Evolutionary conservation across 2,888 invertebrate genomes (phyloP).

Genomic region (Drosophila buzzatii): DNA sequence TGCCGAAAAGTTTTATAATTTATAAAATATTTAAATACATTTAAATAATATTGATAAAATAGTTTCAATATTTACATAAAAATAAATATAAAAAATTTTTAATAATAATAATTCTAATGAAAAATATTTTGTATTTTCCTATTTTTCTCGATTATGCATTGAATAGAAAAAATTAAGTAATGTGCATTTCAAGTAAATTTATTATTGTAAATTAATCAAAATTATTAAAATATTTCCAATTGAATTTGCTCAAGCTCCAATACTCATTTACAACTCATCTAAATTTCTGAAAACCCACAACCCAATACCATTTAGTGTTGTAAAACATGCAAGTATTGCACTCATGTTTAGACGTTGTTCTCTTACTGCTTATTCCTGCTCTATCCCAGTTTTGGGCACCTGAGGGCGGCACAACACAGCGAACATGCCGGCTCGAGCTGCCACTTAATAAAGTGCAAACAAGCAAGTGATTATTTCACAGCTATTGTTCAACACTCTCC

Average conservation of each 20-base stretch:
- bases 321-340: not conserved
- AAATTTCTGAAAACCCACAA: not conserved
- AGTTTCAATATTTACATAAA: not conserved
- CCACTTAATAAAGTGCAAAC: slow-evolving; percentile 77
- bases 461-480: slow-evolving; percentile 79
- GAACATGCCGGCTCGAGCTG: slow-evolving; percentile 25
- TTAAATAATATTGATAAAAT: too few relatives aligned
- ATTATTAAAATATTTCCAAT: too few relatives aligned
- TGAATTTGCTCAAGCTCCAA: not conserved
- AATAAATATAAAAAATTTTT: not conserved
- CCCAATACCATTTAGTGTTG: slow-evolving; percentile 2
- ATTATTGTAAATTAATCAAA: too few relatives aligned
- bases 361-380: not conserved
- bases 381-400: not conserved
- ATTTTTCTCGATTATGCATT: too few relatives aligned
- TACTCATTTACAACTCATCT: not conserved
- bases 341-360: not conserved
- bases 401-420: slow-evolving; percentile 16
- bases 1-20: slow-evolving; percentile 52
- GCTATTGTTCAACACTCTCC: slow-evolving; percentile 66
- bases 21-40: not conserved
- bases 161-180: too few relatives aligned
- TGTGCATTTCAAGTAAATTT: too few relatives aligned
- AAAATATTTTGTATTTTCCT: too few relatives aligned
- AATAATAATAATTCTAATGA: too few relatives aligned